Conservation (phyloP, 2,888 invertebrate species). For the Dynastes grantii region DNA sequence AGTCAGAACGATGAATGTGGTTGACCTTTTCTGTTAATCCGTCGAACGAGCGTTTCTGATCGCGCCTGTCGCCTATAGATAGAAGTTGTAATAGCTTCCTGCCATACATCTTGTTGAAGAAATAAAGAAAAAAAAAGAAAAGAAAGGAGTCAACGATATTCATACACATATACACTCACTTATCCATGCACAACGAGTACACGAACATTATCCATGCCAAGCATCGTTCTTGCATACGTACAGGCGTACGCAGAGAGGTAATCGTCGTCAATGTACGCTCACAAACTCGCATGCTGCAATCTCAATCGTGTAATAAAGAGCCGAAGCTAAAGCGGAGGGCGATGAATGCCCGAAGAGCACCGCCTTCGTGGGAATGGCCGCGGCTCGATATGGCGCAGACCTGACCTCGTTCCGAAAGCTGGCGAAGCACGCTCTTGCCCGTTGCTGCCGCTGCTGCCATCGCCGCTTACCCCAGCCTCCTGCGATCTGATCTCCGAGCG, state of each 20-base stretch:
- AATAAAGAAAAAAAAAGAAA: conserved; percentile 38
- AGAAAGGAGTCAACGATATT: conserved; percentile 54
- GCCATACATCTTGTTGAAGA: conserved; percentile 54
- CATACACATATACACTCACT: conserved; percentile 22
- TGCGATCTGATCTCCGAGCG: conserved; percentile 50
- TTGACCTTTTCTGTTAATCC: conserved; percentile 58
- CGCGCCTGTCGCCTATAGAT: conserved; percentile 55
- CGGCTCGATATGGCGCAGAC: conserved; percentile 61
- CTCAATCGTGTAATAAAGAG: conserved; percentile 56
- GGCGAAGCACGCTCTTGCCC: conserved; percentile 49
- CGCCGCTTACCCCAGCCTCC: conserved; percentile 52
- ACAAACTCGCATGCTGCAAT: conserved; percentile 52
- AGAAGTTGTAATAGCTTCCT: conserved; percentile 56
- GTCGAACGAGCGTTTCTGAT: conserved; percentile 52
- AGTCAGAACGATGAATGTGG: conserved; percentile 50
- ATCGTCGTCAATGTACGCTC: conserved; percentile 6
- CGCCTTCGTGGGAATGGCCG: conserved; percentile 60
- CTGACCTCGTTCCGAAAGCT: conserved; percentile 60
- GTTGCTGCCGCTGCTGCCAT: background rate
- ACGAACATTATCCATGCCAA: conserved; percentile 5
- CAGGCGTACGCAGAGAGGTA: background rate
- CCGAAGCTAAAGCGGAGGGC: conserved; percentile 53
- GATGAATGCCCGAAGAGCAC: conserved; percentile 57
- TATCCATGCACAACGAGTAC: conserved; percentile 1
- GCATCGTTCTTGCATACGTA: background rate